Conservation (phyloP, 2,113 vertebrate species). For the Isurus oxyrinchus region DNA sequence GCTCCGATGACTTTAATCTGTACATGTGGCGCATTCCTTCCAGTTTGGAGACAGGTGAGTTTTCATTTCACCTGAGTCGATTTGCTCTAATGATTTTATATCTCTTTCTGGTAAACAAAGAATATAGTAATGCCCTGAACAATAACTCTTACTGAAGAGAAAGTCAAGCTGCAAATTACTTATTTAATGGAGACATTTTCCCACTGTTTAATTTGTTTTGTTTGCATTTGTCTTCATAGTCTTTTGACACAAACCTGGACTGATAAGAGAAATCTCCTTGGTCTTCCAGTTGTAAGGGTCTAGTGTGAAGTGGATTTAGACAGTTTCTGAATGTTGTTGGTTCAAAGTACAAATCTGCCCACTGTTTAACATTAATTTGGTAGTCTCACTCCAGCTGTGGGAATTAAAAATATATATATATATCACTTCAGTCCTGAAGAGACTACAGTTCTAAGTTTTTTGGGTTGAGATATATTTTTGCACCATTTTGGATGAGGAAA, state of each 20-base stretch:
- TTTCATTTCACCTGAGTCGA: neutral
- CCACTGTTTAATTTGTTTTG: neutral
- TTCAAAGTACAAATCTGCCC: neutral
- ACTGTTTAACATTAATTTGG: neutral
- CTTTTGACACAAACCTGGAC: neutral
- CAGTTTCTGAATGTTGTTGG: neutral
- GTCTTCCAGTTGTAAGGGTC: neutral
- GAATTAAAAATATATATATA: neutral
- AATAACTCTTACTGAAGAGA: neutral
- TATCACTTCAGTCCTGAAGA: neutral
- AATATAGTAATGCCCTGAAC: neutral
- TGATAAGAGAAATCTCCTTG: neutral
- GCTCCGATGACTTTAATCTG: slow-evolving; percentile 97
- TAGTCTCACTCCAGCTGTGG: neutral
- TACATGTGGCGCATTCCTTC: slow-evolving; percentile 99
- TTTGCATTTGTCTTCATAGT: neutral
- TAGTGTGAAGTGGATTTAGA: neutral
- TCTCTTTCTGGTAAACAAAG: neutral
- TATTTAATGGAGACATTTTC: neutral
- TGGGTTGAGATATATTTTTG: neutral
- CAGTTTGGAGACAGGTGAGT: slow-evolving; percentile 85
- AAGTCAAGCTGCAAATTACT: neutral
- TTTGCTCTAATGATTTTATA: neutral
- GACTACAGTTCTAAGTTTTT: neutral
- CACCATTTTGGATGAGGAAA: neutral